These are phyloP conservation scores for Hydrolagus colliei DNA, from an alignment of 2,797 vertebrate species.

Conservation along the genomic window DNA sequence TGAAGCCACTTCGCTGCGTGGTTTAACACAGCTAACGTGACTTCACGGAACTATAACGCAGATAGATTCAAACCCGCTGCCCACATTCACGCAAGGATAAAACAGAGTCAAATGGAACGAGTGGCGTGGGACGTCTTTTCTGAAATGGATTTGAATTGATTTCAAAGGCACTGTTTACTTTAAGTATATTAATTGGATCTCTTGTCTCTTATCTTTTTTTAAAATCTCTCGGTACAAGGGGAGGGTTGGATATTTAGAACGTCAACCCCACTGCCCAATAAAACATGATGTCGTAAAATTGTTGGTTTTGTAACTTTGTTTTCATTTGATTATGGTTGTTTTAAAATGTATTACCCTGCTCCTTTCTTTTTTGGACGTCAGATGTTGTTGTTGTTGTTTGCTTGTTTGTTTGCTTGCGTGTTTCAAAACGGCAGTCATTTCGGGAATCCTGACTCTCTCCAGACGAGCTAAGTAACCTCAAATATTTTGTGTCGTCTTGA, in stretches of 20 bases:
- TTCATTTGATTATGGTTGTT: not conserved
- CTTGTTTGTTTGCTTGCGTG: too few species aligned
- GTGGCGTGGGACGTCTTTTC: too few species aligned
- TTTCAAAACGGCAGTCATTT: too few species aligned
- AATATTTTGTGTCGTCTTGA: too few species aligned
- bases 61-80: not conserved
- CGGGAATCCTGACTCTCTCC: too few species aligned
- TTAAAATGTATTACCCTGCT: not conserved
- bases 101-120: not conserved
- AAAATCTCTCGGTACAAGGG: too few species aligned
- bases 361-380: not conserved
- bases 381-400: too few species aligned
- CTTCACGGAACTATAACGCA: not conserved
- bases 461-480: too few species aligned
- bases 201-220: not conserved
- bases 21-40: not conserved
- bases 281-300: slow-evolving; percentile 5
- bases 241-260: slow-evolving; percentile 9
- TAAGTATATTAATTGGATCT: not conserved
- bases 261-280: slow-evolving; percentile 17
- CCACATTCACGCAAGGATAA: not conserved
- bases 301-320: slow-evolving; percentile 27
- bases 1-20: not conserved
- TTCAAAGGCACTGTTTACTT: slow-evolving; percentile 14
- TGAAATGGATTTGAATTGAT: not conserved